Base-by-base conservation (phyloP, 2,797 vertebrate species). In the Alca torda region DNA sequence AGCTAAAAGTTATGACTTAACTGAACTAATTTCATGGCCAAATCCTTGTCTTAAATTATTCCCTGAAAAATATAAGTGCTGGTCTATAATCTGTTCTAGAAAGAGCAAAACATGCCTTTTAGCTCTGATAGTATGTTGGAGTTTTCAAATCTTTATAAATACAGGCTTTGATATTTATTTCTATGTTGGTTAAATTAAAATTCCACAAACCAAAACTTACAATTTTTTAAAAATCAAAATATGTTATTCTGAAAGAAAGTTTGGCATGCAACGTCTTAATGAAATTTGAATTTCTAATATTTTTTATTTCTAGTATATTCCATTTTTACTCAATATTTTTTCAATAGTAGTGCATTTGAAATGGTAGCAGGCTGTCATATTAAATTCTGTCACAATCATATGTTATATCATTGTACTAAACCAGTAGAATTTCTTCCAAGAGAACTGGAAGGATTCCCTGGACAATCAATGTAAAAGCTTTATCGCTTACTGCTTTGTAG, bases 51-150 rank as follows among this genome's bases (percentile, higher is more conserved):
- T 57, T 30, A 69, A 80, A 60, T 37, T 26, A 48, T 77, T 54
- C 53, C 4, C 35, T 65, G 24, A 54, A 60, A 63, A 85, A 35
- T 28, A 17, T 16, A 33, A 53, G 1, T 31, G 4, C 41, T 9
- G 7, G 1, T 87, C 12, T 64, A 16, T 46, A 48, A 61, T 39
- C 18, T 69, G 5, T n/a, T 86, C 8, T 37, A 67, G 28, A 37
- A 83, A 80, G 24, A 76, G 11, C 4, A 73, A 48, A 16, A 1
- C 10, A 28, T 25, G 7, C 4, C 26, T 80, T 92, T 53, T 57
- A 82, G 1, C 0, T 8, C 26, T 23, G 16, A 17, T 51, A 23
- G 3, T 57, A n/a, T 31, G 6, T 9, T 69, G 7, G 18, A n/a
- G 3, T 56, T 86, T 94, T 90, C 24, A 76, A 23, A 45, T 56